A percentile compares a stretch with the other conserved stretches of the same genome.
Conservation (phyloP, 2,797 vertebrate genomes). For the Mastacembelus armatus region DNA sequence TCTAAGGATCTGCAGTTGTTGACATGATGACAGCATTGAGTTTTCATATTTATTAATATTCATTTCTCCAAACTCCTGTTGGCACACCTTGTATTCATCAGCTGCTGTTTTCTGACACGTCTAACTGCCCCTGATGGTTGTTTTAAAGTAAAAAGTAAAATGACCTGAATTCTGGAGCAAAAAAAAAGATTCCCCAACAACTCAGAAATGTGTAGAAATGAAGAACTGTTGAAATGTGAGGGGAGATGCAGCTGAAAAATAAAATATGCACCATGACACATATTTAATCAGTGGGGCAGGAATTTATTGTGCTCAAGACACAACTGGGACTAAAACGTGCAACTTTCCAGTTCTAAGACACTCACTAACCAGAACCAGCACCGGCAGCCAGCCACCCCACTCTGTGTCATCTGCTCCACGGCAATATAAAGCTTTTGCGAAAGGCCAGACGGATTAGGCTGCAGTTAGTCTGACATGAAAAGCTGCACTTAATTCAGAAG, state of each 20-base stretch:
- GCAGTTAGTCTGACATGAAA: slow-evolving; percentile 65
- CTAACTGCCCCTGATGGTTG: too few relatives aligned
- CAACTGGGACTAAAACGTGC: slow-evolving; percentile 26
- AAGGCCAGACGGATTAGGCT: slow-evolving; percentile 67
- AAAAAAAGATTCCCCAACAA: background rate
- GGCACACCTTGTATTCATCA: too few relatives aligned
- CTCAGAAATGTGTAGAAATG: background rate
- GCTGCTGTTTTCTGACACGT: too few relatives aligned
- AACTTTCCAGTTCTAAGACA: slow-evolving; percentile 23
- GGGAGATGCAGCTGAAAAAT: background rate
- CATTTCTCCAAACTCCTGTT: too few relatives aligned
- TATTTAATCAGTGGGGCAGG: slow-evolving; percentile 14
- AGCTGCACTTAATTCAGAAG: slow-evolving; percentile 66
- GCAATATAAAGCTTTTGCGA: slow-evolving; percentile 53
- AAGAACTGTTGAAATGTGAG: slow-evolving; percentile 6
- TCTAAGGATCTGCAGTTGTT: too few relatives aligned
- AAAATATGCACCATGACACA: background rate
- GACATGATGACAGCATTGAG: too few relatives aligned
- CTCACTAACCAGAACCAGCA: slow-evolving; percentile 16
- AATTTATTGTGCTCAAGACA: slow-evolving; percentile 5
- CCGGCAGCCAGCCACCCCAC: slow-evolving; percentile 14
- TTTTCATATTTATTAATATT: too few relatives aligned
- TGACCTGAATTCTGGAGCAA: background rate
- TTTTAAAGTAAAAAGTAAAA: too few relatives aligned
- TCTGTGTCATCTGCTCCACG: slow-evolving; percentile 56